These are phyloP conservation scores for Percopsis omiscomaycus DNA, from an alignment of 2,797 vertebrate genomes.

Conservation along the genomic window DNA sequence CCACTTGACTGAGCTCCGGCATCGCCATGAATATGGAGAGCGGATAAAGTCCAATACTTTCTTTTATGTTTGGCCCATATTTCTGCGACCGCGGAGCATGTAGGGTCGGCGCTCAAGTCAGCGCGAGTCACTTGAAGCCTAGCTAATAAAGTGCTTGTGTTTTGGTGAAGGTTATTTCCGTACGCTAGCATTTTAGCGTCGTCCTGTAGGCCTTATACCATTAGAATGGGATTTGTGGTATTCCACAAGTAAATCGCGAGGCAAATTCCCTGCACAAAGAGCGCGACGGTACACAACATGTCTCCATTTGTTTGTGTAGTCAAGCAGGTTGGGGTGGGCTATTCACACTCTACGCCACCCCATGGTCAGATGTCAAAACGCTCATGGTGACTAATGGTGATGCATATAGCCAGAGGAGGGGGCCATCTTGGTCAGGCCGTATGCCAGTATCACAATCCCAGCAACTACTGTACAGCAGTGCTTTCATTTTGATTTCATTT, in stretches of 20 bases:
- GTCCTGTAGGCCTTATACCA: neutral
- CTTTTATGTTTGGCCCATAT: slow-evolving; percentile 60
- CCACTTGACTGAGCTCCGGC: slow-evolving; percentile 61
- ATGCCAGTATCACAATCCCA: slow-evolving; percentile 22
- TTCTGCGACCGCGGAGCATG: slow-evolving; percentile 41
- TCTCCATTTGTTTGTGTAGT: slow-evolving; percentile 40
- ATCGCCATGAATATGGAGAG: slow-evolving; percentile 61
- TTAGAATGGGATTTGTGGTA: slow-evolving; percentile 23
- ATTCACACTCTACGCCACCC: slow-evolving; percentile 35
- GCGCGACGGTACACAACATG: slow-evolving; percentile 13
- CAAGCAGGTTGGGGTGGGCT: slow-evolving; percentile 18
- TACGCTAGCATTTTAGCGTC: slow-evolving; percentile 11
- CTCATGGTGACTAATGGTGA: slow-evolving; percentile 48
- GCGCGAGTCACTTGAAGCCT: neutral
- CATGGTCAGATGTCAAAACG: slow-evolving; percentile 42
- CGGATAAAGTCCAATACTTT: slow-evolving; percentile 55
- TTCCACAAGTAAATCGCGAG: slow-evolving; percentile 18
- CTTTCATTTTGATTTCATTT: slow-evolving; percentile 11
- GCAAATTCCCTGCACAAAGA: slow-evolving; percentile 23
- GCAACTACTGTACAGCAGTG: slow-evolving; percentile 13
- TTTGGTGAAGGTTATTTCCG: no score
- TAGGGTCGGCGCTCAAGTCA: slow-evolving; percentile 51
- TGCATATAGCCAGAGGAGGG: slow-evolving; percentile 22
- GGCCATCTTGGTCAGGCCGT: slow-evolving; percentile 32
- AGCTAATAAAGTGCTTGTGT: no score